Conservation (phyloP, 2,888 invertebrate genomes). For the Drosophila acutilabella region DNA sequence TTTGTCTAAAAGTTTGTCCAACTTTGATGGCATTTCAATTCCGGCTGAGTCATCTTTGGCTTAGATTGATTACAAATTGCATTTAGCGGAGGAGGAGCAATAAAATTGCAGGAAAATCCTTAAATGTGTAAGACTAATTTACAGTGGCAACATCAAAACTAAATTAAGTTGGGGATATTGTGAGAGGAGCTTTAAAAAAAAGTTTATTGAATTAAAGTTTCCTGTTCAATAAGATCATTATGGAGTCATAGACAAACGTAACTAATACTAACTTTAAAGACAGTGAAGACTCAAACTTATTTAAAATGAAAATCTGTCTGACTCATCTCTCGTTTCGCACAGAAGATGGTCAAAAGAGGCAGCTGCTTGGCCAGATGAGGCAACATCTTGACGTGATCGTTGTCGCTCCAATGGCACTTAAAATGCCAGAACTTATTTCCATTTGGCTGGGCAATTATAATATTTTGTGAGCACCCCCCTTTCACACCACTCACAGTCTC, state of each 20-base stretch:
- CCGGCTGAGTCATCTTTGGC: constrained; percentile 67
- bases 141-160: constrained; percentile 1
- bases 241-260: not conserved
- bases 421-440: constrained; percentile 78
- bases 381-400: constrained; percentile 60
- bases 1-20: constrained; percentile 58
- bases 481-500: constrained; percentile 15
- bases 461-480: constrained; percentile 66
- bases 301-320: not conserved
- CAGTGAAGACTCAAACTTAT: not conserved
- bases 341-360: constrained; percentile 19
- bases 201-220: not conserved
- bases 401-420: constrained; percentile 70
- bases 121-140: constrained; percentile 7
- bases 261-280: not conserved
- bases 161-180: not conserved
- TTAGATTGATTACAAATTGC: constrained; percentile 62
- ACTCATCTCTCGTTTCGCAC: constrained; percentile 2
- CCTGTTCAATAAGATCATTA: too few species aligned
- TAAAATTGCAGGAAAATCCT: constrained; percentile 40
- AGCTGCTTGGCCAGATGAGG: constrained; percentile 40
- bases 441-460: constrained; percentile 81
- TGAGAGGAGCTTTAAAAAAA: not conserved
- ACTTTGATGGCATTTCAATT: constrained; percentile 65
- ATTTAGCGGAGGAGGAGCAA: constrained; percentile 36